Conservation (phyloP, 2,797 vertebrate genomes). For the Mormyrus hasselquistii region DNA sequence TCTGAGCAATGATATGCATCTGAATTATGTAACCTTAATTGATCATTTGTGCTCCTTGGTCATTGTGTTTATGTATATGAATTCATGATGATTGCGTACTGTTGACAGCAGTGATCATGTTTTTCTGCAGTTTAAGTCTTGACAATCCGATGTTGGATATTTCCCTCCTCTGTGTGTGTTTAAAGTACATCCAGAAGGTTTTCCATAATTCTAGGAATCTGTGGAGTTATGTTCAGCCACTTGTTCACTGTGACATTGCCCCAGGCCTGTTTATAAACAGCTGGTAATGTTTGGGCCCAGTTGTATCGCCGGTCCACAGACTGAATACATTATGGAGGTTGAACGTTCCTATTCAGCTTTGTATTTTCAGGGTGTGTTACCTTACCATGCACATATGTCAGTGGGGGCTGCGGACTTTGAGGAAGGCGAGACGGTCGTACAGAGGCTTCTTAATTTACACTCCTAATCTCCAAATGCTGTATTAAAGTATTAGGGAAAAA, state of each 20-base stretch:
- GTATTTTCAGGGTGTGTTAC: background rate
- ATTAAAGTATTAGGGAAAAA: slow-evolving; percentile 25
- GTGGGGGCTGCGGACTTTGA: background rate
- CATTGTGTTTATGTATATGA: background rate
- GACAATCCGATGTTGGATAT: background rate
- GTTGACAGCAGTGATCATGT: background rate
- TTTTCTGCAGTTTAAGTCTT: background rate
- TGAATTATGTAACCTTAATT: background rate
- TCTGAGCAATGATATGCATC: background rate
- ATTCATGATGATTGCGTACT: background rate
- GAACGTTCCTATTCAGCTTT: background rate
- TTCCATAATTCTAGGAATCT: background rate
- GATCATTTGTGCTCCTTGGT: background rate
- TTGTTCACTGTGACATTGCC: slow-evolving; percentile 3
- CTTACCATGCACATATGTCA: background rate
- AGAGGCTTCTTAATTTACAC: background rate
- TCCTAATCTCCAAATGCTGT: slow-evolving; percentile 26
- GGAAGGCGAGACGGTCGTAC: background rate
- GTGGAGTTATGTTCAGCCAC: background rate
- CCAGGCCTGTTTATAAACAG: background rate
- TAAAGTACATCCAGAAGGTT: background rate
- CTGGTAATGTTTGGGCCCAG: background rate
- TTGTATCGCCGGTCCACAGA: background rate
- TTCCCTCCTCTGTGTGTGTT: background rate
- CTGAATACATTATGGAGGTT: background rate